A percentile compares a stretch with the other conserved stretches of the same genome.
phyloP scores from a whole-genome alignment of 2,888 invertebrate species.

The Choristoneura rosaceana region DNA sequence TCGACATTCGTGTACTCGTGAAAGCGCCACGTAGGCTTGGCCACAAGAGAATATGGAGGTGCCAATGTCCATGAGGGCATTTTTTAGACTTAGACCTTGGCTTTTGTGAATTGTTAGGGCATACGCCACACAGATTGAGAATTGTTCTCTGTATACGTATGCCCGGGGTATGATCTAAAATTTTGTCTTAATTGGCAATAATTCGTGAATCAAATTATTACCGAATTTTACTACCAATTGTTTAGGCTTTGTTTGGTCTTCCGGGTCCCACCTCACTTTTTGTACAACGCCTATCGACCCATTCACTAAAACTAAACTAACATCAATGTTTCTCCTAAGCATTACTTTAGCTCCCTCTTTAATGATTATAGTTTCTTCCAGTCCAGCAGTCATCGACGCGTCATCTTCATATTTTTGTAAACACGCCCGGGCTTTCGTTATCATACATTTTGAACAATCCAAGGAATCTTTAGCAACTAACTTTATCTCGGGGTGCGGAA shows the following conservation, averaged over 20 bases:
- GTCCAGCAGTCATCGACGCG: constrained; percentile 42
- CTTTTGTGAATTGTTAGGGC: constrained; percentile 45
- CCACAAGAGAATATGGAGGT: constrained; percentile 43
- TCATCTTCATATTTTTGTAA: constrained; percentile 41
- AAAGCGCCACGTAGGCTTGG: constrained; percentile 43
- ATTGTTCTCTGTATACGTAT: constrained; percentile 46
- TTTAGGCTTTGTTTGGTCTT: constrained; percentile 21
- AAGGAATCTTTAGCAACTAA: constrained; percentile 35
- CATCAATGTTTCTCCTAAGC: constrained; percentile 43
- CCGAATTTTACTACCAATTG: no score
- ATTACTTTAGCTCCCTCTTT: constrained; percentile 41
- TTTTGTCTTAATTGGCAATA: no score
- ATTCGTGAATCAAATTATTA: no score
- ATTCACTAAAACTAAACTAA: constrained; percentile 43
- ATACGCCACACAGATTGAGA: constrained; percentile 47
- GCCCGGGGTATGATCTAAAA: constrained; percentile 45
- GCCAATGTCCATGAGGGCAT: constrained; percentile 45
- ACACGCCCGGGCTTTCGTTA: constrained; percentile 35
- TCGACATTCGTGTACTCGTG: no score
- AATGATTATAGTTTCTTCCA: constrained; percentile 42
- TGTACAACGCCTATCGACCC: constrained; percentile 43
- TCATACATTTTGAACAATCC: constrained; percentile 37
- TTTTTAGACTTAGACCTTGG: constrained; percentile 45
- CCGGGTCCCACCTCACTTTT: constrained; percentile 37
- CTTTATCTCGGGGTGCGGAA: constrained; percentile 24